A percentile compares a stretch with the other conserved stretches of the same genome.
phyloP scores from a whole-genome alignment of 2,888 invertebrate species.

The Nasonia oneida region DNA sequence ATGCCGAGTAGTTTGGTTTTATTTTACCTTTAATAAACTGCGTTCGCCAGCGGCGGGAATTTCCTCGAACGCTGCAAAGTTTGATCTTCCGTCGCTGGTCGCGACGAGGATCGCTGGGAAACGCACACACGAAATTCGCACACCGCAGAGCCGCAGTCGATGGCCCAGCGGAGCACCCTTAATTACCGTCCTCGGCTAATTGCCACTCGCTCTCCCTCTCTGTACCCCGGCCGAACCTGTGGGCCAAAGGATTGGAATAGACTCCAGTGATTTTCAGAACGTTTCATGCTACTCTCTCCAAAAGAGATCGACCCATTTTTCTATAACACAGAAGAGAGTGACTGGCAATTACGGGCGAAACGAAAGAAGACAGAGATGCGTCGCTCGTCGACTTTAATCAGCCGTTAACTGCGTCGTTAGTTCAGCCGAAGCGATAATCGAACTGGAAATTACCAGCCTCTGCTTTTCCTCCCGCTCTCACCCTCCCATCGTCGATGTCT shows the following conservation, averaged over 20 bases:
- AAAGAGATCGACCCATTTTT: conserved; percentile 16
- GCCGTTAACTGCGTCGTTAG: conserved; percentile 58
- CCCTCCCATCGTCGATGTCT: not conserved
- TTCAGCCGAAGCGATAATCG: conserved; percentile 33
- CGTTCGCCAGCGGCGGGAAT: not conserved
- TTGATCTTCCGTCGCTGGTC: not conserved
- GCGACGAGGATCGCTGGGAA: not conserved
- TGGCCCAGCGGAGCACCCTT: conserved; percentile 18
- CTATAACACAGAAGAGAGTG: not conserved
- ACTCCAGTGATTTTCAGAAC: not conserved
- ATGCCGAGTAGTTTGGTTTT: not conserved
- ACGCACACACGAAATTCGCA: not conserved
- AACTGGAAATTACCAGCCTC: conserved; percentile 51
- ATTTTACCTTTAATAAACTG: no score
- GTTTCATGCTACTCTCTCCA: not conserved
- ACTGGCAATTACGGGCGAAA: not conserved
- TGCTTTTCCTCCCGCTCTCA: conserved; percentile 29
- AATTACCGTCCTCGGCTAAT: conserved; percentile 39
- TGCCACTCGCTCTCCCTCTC: conserved; percentile 5
- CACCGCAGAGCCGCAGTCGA: not conserved
- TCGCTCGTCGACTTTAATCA: conserved; percentile 45
- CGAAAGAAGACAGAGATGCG: not conserved
- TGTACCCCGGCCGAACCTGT: no score
- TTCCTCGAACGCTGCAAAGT: not conserved
- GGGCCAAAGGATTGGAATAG: not conserved